These are phyloP conservation scores for Ophion costatus DNA, from an alignment of 2,888 invertebrate species.

Conservation along the genomic window DNA sequence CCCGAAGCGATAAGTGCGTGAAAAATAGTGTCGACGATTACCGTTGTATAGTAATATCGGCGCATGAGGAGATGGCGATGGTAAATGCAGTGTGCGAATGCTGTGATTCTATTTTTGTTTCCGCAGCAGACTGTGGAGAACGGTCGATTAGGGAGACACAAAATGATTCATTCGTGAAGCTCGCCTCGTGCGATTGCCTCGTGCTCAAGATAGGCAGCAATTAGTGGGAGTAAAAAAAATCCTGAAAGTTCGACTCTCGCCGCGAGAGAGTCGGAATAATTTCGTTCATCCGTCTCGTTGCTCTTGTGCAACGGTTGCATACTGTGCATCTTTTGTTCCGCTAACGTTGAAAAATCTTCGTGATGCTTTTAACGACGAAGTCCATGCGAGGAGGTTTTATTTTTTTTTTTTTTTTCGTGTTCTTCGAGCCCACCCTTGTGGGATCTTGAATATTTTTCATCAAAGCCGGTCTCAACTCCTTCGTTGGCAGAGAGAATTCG, in stretches of 20 bases:
- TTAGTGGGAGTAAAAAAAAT: slow-evolving; percentile 2
- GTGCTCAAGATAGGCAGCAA: slow-evolving; percentile 11
- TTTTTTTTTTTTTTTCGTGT: too few relatives aligned
- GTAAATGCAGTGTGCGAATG: slow-evolving; percentile 17
- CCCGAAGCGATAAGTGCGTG: slow-evolving; percentile 71
- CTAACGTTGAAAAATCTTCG: slow-evolving; percentile 12
- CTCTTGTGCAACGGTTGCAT: slow-evolving; percentile 8
- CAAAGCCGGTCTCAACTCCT: too few relatives aligned
- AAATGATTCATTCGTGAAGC: slow-evolving; percentile 32
- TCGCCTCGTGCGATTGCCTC: slow-evolving; percentile 27
- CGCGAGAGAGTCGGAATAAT: background rate
- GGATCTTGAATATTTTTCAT: too few relatives aligned
- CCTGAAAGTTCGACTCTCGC: background rate
- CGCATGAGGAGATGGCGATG: slow-evolving; percentile 17
- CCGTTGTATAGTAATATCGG: slow-evolving; percentile 14
- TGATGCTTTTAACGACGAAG: background rate
- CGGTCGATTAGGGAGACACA: slow-evolving; percentile 15
- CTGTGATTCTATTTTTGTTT: slow-evolving; percentile 21
- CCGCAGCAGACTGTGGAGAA: slow-evolving; percentile 35
- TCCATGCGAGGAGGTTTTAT: background rate
- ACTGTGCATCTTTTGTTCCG: slow-evolving; percentile 13
- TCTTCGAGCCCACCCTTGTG: too few relatives aligned
- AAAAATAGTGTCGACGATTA: slow-evolving; percentile 52
- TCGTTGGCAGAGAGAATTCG: too few relatives aligned
- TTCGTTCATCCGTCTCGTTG: slow-evolving; percentile 14